Evolutionary conservation across 1,140 invertebrate species (phyloP), one percentile per base, ranked within the genome.

Genomic region (Hetaerina americana): DNA sequence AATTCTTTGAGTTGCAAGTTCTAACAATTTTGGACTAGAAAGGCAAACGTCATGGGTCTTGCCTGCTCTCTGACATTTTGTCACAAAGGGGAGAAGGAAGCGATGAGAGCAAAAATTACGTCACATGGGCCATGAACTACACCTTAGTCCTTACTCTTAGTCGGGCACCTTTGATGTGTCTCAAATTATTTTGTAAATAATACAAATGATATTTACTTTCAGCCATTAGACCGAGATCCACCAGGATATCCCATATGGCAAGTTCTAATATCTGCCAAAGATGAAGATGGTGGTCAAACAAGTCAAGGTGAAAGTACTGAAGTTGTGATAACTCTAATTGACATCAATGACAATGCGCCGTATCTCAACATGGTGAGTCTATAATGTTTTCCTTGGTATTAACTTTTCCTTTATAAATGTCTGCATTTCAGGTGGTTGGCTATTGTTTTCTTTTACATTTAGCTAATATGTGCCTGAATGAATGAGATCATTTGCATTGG

Each of bases 261-360:
- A 82, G 89, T 95, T 68, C 85, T 90, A 25, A 90, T 97, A 24
- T 87, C 88, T 76, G 94, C 94, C 1, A 85, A 86, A 73, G 95
- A 97, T 80, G 90, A 95, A 77, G 85, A 89, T 72, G 90, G 88
- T 0, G 84, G 78, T 72, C 84, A 81, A 40, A 87, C 80, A 22
- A 87, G 87, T 18, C 79, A 91, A 8, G 82, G 83, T 12, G 83
- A 82, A 0, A 85, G 85, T 0, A 87, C 88, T 0, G 87, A 89
- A 78, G 88, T 96, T 0, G 87, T 88, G 25, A 89, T 96, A 49
- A 87, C 85, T 29, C 78, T 96, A 1, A 85, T 84, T 2, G 93
- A 96, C 76, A 93, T 95, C 71, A 96, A 96, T 78, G 94, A 96
- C 77, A 96, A 96, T 81, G 90, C 90, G 0, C 94, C 94, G 0